Evolutionary conservation across 2,888 invertebrate species (phyloP), one percentile per base, ranked within the genome.

Genomic region (Lasius fuliginosus): DNA sequence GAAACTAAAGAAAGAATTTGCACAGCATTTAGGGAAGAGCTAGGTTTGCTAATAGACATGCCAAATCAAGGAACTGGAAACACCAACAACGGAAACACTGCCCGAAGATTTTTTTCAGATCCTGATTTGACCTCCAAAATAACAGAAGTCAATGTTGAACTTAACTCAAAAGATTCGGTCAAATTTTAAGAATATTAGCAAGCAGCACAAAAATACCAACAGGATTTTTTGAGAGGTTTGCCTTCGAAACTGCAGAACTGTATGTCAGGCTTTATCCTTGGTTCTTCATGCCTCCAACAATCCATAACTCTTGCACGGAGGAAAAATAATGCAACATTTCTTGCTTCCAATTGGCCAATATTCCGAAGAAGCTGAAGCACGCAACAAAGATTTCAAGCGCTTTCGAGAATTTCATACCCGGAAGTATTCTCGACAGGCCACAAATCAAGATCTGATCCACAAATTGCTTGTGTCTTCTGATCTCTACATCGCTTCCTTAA

Each of bases 291-390:
- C 58, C 58, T 58, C 11, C 18, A 27, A 27, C 23, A 58, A 23
- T 58, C 9, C 60, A 30, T 33, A 33, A 62, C 60, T 62, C 30
- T 62, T 62, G 60, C 60, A 62, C 8, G 30, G 60, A 62, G 60
- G 30, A 62, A 62, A 62, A 27, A 8, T 62, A 30, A 62, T 62
- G 30, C 60, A 33, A 62, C 30, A 30, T 62, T 62, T 62, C 30
- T 62, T 62, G 12, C 60, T 62, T 62, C 18, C 60, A 62, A 62
- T 62, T 15, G 30, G 58, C 11, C 27, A 58, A 58, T 58, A 58
- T 58, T 58, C 58, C 27, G 58, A 58, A 58, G 58, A 58, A 62
- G 60, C 60, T 62, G 60, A 33, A 62, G 60, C 60, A 8, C 56
- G 56, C 56, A 58, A 58, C 23, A 58, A 23, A 23, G 56, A 58